phyloP scores from a whole-genome alignment of 2,113 vertebrate genomes.

The Sceloporus tristichus region DNA sequence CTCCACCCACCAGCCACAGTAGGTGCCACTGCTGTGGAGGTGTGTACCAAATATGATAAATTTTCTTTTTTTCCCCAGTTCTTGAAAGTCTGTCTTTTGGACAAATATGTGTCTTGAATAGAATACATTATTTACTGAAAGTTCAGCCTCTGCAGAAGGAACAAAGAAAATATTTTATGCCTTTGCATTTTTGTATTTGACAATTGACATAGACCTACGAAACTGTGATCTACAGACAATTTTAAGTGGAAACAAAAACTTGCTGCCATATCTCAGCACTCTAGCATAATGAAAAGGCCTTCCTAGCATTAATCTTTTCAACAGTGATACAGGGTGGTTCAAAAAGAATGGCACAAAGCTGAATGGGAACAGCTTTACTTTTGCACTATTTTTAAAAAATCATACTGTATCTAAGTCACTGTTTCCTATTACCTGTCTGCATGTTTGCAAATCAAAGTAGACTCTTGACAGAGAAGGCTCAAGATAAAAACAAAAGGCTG shows the following conservation, averaged over 20 bases:
- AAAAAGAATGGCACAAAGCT: background rate
- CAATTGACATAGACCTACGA: background rate
- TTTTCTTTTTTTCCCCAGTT: background rate
- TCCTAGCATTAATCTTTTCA: conserved; percentile 36
- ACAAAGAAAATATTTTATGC: background rate
- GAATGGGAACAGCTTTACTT: no score
- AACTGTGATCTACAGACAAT: background rate
- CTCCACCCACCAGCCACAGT: background rate
- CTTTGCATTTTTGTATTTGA: background rate
- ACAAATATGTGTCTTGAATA: background rate
- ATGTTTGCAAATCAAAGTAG: conserved; percentile 7
- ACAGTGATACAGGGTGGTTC: background rate
- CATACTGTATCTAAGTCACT: background rate
- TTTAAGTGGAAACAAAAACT: background rate
- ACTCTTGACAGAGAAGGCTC: background rate
- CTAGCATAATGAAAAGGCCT: rapidly evolving
- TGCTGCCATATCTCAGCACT: background rate
- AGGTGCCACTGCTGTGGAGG: background rate
- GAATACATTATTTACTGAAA: background rate
- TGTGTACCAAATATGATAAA: background rate
- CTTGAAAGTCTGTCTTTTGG: background rate
- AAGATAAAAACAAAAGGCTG: background rate
- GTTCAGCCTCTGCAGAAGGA: background rate
- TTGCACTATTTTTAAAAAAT: no score
- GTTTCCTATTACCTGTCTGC: background rate